Evolutionary conservation across 2,113 vertebrate genomes (phyloP).

Genomic region (Deroptyus accipitrinus): DNA sequence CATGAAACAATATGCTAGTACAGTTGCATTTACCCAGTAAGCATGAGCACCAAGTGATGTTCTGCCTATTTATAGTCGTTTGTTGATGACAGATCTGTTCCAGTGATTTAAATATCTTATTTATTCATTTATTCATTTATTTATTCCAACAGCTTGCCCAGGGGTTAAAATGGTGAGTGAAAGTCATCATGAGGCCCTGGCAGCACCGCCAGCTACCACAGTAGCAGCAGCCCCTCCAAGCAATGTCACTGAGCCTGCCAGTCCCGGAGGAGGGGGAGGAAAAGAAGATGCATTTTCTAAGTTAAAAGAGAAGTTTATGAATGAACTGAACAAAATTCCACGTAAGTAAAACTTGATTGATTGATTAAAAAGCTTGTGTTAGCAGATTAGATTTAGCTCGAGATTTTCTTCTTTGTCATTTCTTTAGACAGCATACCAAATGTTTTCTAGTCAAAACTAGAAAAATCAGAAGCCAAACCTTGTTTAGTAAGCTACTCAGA

Average conservation of each 20-base stretch:
- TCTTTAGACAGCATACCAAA: neutral
- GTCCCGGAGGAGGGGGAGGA: constrained; percentile 78
- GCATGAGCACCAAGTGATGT: constrained; percentile 69
- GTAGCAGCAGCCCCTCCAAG: constrained; percentile 71
- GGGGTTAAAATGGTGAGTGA: constrained; percentile 81
- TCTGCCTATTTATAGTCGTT: neutral
- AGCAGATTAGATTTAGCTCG: neutral
- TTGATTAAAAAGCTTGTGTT: neutral
- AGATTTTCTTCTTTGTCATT: neutral
- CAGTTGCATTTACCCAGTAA: constrained; percentile 76
- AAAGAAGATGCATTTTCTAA: constrained; percentile 94
- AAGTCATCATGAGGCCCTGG: constrained; percentile 89
- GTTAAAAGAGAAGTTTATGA: constrained; percentile 98
- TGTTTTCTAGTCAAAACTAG: neutral
- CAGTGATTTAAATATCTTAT: constrained; percentile 32
- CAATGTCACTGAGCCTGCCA: constrained; percentile 86
- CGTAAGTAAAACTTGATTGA: constrained; percentile 79
- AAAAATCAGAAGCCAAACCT: neutral
- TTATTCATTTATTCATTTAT: neutral
- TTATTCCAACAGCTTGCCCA: constrained; percentile 40
- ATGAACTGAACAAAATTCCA: constrained; percentile 97
- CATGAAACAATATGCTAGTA: constrained; percentile 62
- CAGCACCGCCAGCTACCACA: constrained; percentile 83
- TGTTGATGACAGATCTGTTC: constrained; percentile 31
- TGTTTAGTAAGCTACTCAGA: neutral